Evolutionary conservation across 2,113 vertebrate species (phyloP), one percentile per base, ranked within the genome.

Genomic region (Limanda limanda): DNA sequence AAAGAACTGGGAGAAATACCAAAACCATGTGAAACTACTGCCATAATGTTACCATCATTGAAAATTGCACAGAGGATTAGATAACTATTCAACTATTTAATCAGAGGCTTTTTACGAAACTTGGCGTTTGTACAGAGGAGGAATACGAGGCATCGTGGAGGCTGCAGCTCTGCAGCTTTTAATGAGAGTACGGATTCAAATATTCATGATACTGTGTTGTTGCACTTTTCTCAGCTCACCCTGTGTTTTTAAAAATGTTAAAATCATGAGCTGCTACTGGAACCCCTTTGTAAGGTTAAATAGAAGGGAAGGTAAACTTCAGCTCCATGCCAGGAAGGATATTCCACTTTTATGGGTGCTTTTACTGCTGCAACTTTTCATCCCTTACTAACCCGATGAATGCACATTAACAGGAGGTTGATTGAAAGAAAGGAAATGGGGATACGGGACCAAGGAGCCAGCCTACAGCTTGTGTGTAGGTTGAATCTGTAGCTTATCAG

Each of bases 271-370:
- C 11, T 31, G 25, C 11, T 14, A 52, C 4, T 68, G 47, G 55
- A 73, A 42, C 12, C 9, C 21, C 21, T 54, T 55, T 58, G 21
- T 52, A 31, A 21, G 27, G 61, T 76, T n/a, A 40, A n/a, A 69
- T 24, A 37, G 21, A 37, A 45, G 17, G 13, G 23, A 24, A 72
- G 25, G 52, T 15, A 45, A 66, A 66, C 9, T 12, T n/a, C 42
- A 18, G 17, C 51, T 74, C 40, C 0, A 25, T 72, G 10, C 3
- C 21, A 51, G 56, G 60, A 40, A 65, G 48, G 31, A 79, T 56
- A 58, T 61, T 18, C 27, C 2, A 21, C 15, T n/a, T n/a, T n/a
- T n/a, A 77, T 31, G 76, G 86, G 86, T 88, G 88, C 87, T 86
- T 78, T 67, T 82, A 68, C 65, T 74, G 55, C 60, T 86, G 37